These are phyloP conservation scores for Paedocypris sp. DNA, from an alignment of 2,113 vertebrate species.

Conservation along the genomic window DNA sequence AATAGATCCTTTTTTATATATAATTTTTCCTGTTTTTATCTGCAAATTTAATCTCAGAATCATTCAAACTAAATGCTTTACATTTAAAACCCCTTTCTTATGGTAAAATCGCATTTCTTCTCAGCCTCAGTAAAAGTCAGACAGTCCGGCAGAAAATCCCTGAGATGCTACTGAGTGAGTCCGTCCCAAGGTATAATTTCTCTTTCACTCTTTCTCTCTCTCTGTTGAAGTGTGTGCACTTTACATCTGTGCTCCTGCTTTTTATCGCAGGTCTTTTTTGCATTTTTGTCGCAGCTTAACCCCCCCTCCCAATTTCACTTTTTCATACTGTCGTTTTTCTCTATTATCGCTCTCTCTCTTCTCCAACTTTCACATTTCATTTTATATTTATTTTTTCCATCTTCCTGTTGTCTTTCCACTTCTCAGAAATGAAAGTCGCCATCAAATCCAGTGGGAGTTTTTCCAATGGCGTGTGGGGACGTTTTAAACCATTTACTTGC, in stretches of 20 bases:
- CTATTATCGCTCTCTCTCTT: neutral
- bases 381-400: neutral
- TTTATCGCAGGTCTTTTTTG: constrained; percentile 25
- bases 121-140: no score
- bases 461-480: constrained; percentile 32
- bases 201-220: constrained; percentile 20
- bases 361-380: neutral
- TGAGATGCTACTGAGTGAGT: no score
- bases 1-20: no score
- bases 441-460: constrained; percentile 13
- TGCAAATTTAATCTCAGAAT: no score
- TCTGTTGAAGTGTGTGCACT: constrained; percentile 51
- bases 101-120: no score
- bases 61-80: no score
- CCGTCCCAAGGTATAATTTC: neutral
- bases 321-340: neutral
- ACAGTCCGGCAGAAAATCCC: no score
- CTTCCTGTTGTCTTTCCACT: neutral
- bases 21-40: no score
- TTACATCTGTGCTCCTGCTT: constrained; percentile 39
- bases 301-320: neutral
- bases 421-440: neutral
- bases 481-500: constrained; percentile 37
- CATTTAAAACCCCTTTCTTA: no score
- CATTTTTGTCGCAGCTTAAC: neutral